Percentiles rank a stretch among this genome's conserved stretches.
Conservation (phyloP, 2,888 invertebrate species). For the Dromius quadrimaculatus region DNA sequence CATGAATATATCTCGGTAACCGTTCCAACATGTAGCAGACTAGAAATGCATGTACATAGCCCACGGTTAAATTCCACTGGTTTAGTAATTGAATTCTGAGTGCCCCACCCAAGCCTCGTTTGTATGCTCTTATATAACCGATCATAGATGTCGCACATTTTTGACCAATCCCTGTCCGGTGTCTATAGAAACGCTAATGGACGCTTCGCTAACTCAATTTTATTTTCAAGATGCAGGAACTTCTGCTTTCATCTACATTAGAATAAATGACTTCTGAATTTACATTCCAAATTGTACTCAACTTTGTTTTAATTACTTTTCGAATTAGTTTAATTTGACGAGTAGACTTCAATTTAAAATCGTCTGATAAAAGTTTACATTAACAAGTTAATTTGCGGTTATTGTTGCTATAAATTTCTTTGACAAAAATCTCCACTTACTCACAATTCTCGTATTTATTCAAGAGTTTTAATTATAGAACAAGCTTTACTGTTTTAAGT, state of each 20-base stretch:
- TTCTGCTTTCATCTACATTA: slow-evolving; percentile 12
- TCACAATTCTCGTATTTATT: slow-evolving; percentile 1
- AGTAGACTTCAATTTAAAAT: slow-evolving; percentile 14
- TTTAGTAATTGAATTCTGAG: slow-evolving; percentile 27
- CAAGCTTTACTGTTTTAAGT: too few relatives aligned
- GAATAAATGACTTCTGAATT: slow-evolving; percentile 37
- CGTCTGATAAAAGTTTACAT: slow-evolving; percentile 23
- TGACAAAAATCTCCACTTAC: slow-evolving; percentile 10
- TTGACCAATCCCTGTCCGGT: too few relatives aligned
- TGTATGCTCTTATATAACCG: slow-evolving; percentile 5
- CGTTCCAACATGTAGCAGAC: slow-evolving; percentile 1
- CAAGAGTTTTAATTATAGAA: not conserved
- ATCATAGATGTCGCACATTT: slow-evolving; percentile 18
- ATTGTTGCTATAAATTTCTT: slow-evolving; percentile 14
- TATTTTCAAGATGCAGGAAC: too few relatives aligned
- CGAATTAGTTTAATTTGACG: slow-evolving; percentile 40
- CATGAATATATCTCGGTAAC: not conserved
- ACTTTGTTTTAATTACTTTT: slow-evolving; percentile 46
- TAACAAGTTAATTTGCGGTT: slow-evolving; percentile 26
- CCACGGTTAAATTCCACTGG: slow-evolving; percentile 26
- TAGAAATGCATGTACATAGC: slow-evolving; percentile 22
- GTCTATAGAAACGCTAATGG: too few relatives aligned
- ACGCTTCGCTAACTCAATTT: too few relatives aligned
- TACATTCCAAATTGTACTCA: slow-evolving; percentile 17
- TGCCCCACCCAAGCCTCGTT: slow-evolving; percentile 30